Base-by-base conservation (phyloP, 2,113 vertebrate genomes). In the Chelonoidis abingdonii region DNA sequence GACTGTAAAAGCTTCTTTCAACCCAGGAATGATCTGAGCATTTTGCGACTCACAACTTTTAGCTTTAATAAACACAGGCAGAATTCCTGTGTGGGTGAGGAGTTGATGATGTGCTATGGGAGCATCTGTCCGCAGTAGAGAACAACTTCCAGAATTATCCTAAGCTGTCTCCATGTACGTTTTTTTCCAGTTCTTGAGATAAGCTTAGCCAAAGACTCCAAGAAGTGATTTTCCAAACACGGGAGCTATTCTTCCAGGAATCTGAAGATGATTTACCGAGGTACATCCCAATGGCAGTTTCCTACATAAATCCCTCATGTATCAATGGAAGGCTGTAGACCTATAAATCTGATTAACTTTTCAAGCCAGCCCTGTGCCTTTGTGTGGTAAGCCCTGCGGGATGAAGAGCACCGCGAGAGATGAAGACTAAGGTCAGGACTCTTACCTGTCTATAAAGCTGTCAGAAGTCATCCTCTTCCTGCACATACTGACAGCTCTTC, bases 111-210 rank as follows among this genome's bases (percentile, higher is more conserved):
- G 56, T 21, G 41, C n/a, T 83, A 11, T 0, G 0, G 47, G 50
- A 82, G 29, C 27, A 41, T 5, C 54, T 1, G 1, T 44, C 44
- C 75, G 31, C 6, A 0, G 0, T 4, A 2, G 0, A 1, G 87
- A 80, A 3, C n/a, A 47, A 21, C 38, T 56, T 76, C 47, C 54
- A 3, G 0, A 5, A 1, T 12, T n/a, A 31, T 41, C 38, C 0
- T 1, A 21, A 56, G 9, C 35, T 1, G 3, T 10, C 72, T 14
- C 22, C 2, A 35, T 31, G 50, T 0, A 1, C 0, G 7, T 1
- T 49, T 78, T 8, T 10, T 25, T 29, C 27, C 38, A 0, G 3
- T 38, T 62, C 50, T n/a, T 0, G 0, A 0, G 0, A 62, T 31
- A 52, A 44, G n/a, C 59, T 0, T 14, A 19, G 8, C 53, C 87